Conservation (phyloP, 1,140 invertebrate species). For the Ladona fulva region DNA sequence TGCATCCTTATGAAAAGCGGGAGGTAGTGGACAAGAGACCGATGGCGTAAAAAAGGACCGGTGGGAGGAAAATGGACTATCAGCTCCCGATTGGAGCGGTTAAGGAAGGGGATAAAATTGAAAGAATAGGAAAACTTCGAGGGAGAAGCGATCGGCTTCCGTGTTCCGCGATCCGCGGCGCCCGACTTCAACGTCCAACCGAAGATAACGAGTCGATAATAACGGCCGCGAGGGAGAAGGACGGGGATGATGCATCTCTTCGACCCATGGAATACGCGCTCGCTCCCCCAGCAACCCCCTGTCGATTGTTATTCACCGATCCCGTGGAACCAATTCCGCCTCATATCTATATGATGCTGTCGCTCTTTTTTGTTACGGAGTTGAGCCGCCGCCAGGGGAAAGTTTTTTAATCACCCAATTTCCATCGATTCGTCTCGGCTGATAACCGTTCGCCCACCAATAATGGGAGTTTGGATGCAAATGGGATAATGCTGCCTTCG, state of each 20-base stretch:
- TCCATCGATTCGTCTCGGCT: not conserved
- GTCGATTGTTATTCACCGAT: not conserved
- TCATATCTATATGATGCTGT: too few species aligned
- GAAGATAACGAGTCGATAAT: not conserved
- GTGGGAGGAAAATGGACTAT: too few species aligned
- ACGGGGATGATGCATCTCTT: too few species aligned
- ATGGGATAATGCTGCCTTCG: not conserved
- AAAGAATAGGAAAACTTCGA: too few species aligned
- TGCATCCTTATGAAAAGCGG: too few species aligned
- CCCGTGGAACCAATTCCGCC: not conserved
- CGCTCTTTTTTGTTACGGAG: too few species aligned
- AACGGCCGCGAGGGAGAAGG: not conserved
- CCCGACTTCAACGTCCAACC: not conserved
- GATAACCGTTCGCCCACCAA: not conserved
- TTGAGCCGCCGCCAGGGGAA: too few species aligned
- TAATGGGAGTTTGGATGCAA: not conserved
- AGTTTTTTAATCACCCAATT: not conserved
- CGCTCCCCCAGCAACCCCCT: not conserved
- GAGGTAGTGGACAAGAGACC: too few species aligned
- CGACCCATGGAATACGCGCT: not conserved
- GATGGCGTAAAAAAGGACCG: too few species aligned
- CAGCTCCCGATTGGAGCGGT: too few species aligned
- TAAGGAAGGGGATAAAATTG: too few species aligned
- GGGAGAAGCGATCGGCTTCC: not conserved
- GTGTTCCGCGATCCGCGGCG: not conserved